Evolutionary conservation across 2,888 invertebrate species (phyloP), one percentile per base, ranked within the genome.

Genomic region (Ochropleura plecta): DNA sequence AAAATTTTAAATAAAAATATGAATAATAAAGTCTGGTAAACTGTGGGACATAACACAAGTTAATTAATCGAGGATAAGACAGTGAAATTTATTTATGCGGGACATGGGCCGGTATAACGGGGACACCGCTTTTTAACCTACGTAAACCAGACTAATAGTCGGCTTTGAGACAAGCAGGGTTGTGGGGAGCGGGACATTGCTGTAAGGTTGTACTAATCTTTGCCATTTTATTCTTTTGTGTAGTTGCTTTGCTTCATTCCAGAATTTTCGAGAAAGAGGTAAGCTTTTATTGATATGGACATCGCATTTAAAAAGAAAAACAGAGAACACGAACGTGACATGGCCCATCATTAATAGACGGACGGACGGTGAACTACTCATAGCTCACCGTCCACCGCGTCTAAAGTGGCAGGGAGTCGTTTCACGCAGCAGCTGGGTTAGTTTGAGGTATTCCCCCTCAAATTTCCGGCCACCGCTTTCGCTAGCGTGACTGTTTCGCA

Each of bases 21-120:
- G 87, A 87, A 86, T 85, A 87, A 85, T 89, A 89, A 87, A 89
- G 77, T 80, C 73, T 83, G 79, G 79, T 79, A 82, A 77, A 86
- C 88, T 83, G 84, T 89, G 84, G 84, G 88, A 53, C 76, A 69
- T 70, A 77, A 75, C 89, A 89, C 88, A 89, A 89, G 90, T 91
- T 92, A 91, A 93, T 92, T 91, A 93, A 91, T 90, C 85, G 87
- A 73, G 86, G 82, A 78, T 86, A 86, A 88, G 89, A 89, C 89
- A 86, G 87, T 88, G 88, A 89, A 91, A 92, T 90, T 92, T 91
- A 91, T 91, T 91, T 91, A 91, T 88, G 75, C 81, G 69, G 78
- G 70, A 70, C 73, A 73, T 73, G 68, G 83, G 76, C 46, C 62
- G 83, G 86, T 66, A 81, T 86, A 83, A 86, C 81, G 67, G 71